Evolutionary conservation across 2,888 invertebrate species (phyloP).

Genomic region (Melangyna quadrimaculata): DNA sequence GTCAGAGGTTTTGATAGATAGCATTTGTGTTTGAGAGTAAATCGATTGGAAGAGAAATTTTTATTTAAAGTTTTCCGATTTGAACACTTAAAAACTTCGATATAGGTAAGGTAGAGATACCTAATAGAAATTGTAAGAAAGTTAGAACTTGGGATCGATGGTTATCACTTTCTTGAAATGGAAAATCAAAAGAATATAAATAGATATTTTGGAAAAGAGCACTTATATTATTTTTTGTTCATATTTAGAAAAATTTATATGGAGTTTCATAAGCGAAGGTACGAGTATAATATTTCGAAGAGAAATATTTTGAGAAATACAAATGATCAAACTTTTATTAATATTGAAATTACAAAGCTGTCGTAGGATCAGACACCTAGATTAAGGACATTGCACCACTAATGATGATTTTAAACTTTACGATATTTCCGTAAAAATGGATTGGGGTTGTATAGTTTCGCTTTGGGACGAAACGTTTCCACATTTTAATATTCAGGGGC

Average conservation of each 20-base stretch:
- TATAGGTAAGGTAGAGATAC: neutral
- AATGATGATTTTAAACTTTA: no score
- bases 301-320: no score
- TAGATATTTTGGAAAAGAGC: neutral
- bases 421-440: no score
- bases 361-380: no score
- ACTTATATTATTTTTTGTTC: neutral
- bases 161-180: neutral
- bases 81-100: conserved; percentile 15
- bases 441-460: no score
- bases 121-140: neutral
- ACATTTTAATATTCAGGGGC: no score
- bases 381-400: no score
- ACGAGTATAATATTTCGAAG: neutral
- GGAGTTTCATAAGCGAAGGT: neutral
- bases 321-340: no score
- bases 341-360: no score
- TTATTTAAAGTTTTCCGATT: conserved; percentile 62
- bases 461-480: no score
- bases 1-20: conserved; percentile 24
- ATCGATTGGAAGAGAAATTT: conserved; percentile 55
- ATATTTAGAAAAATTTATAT: neutral
- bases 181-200: neutral
- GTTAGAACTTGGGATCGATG: neutral
- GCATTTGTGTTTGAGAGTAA: conserved; percentile 50